Evolutionary conservation across 2,113 vertebrate genomes (phyloP).

Genomic region (Phaethornis superciliosus): DNA sequence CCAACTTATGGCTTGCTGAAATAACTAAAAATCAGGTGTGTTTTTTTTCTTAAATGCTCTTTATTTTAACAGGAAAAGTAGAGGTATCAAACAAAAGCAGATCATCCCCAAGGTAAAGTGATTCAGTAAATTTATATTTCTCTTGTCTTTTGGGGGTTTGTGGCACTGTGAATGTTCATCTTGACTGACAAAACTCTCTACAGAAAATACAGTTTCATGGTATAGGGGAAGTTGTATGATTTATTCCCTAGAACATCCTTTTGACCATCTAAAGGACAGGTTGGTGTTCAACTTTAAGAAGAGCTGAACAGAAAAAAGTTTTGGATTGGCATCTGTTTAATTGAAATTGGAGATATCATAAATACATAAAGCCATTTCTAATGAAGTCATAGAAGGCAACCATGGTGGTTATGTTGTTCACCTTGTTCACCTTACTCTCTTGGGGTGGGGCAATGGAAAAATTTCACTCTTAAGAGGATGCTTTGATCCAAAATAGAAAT

Average conservation of each 20-base stretch:
- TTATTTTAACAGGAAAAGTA: slow-evolving; percentile 89
- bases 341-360: not conserved
- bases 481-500: not conserved
- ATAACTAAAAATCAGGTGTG: slow-evolving; percentile 12
- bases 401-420: not conserved
- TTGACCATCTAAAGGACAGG: not conserved
- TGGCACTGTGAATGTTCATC: not conserved
- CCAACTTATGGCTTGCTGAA: slow-evolving; percentile 53
- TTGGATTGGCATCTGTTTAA: not conserved
- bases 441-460: not conserved
- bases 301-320: not conserved
- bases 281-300: not conserved
- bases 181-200: not conserved
- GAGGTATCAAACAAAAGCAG: slow-evolving; percentile 89
- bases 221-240: not conserved
- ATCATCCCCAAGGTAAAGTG: slow-evolving; percentile 92
- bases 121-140: not conserved
- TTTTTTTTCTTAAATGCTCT: slow-evolving; percentile 27
- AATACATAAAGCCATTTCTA: not conserved
- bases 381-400: not conserved
- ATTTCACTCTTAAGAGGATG: not conserved
- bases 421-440: not conserved
- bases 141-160: not conserved
- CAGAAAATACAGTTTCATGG: not conserved
- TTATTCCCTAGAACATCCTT: not conserved